These are phyloP conservation scores for Strongylocentrotus purpuratus DNA, from an alignment of 35 echinoderm and acorn worm genomes.

Conservation along the genomic window DNA sequence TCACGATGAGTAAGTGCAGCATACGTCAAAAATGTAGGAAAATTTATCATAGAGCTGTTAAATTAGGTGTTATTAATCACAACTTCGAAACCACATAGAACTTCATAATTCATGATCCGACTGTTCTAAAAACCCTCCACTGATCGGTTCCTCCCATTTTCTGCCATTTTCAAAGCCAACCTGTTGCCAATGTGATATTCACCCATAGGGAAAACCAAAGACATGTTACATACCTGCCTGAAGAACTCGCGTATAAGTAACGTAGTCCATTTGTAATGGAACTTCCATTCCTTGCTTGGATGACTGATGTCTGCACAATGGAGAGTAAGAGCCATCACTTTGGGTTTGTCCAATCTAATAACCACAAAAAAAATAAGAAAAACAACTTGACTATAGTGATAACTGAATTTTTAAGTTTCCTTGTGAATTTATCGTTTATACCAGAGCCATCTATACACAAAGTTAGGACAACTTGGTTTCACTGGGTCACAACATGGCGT, in stretches of 20 bases:
- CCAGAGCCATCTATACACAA: no score
- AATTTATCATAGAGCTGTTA: neutral
- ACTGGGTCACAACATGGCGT: no score
- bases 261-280: conserved; percentile 94
- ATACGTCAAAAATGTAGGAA: neutral
- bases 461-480: no score
- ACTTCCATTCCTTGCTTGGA: conserved; percentile 86
- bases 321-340: conserved; percentile 82
- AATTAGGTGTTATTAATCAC: neutral
- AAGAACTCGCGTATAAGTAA: conserved; percentile 98
- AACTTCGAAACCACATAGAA: no score
- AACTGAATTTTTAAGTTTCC: no score
- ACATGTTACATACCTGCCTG: conserved; percentile 73
- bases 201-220: neutral
- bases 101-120: no score
- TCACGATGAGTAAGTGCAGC: no score
- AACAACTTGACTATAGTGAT: neutral
- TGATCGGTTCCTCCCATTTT: neutral
- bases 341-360: conserved; percentile 87
- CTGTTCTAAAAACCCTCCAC: neutral
- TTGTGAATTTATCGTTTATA: no score
- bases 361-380: neutral
- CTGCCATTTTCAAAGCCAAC: neutral
- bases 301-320: conserved; percentile 99
- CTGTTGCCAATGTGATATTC: neutral